Conservation (phyloP, 2,888 invertebrate species). For the Nymphalis c-album region DNA sequence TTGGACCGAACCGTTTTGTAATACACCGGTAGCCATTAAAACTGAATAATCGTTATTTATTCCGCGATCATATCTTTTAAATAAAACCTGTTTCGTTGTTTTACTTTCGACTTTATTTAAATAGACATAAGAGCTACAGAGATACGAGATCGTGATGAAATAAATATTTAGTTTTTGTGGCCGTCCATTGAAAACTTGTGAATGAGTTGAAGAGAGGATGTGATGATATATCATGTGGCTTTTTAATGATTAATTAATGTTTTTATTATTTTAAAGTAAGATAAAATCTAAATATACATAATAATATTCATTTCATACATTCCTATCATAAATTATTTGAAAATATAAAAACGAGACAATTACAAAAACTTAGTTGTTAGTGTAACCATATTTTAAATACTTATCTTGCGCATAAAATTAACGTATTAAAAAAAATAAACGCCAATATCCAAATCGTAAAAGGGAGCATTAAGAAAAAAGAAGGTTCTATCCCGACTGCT, state of each 20-base stretch:
- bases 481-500: no score
- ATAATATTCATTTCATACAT: no score
- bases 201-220: constrained; percentile 6
- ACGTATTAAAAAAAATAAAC: no score
- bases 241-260: constrained; percentile 3
- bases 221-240: not conserved
- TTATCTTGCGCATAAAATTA: no score
- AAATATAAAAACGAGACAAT: no score
- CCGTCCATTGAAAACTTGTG: constrained; percentile 5
- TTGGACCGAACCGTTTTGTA: constrained; percentile 6
- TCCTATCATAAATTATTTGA: no score
- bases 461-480: no score
- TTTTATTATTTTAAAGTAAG: constrained; percentile 7
- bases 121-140: not conserved
- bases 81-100: not conserved
- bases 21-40: constrained; percentile 23
- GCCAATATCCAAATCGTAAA: no score
- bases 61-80: constrained; percentile 18
- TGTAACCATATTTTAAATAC: no score
- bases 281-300: no score
- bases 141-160: not conserved
- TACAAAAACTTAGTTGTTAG: no score
- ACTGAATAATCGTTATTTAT: constrained; percentile 28
- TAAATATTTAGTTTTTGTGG: constrained; percentile 4
- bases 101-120: not conserved